Conservation (phyloP, 1,140 invertebrate species). For the Atta colombica region DNA sequence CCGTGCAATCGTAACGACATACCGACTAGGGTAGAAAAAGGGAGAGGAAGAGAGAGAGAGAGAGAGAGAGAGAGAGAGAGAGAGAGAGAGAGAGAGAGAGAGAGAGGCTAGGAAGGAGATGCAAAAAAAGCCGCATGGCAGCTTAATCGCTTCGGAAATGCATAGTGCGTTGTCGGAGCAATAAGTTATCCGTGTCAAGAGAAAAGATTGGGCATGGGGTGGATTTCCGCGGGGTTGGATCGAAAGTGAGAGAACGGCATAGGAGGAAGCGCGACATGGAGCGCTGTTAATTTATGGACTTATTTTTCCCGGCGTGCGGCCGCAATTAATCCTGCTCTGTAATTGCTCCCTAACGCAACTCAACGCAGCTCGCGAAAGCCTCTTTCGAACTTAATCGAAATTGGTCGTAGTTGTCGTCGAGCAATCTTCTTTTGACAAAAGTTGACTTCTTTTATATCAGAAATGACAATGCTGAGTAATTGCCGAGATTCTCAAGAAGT, state of each 20-base stretch:
- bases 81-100: neutral
- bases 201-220: conserved; percentile 73
- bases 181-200: conserved; percentile 77
- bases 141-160: conserved; percentile 79
- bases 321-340: conserved; percentile 79
- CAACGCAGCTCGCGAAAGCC: conserved; percentile 69
- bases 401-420: conserved; percentile 67
- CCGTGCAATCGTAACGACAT: conserved; percentile 48
- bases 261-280: conserved; percentile 70
- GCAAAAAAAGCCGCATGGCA: conserved; percentile 64
- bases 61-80: neutral
- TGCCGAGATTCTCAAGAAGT: neutral
- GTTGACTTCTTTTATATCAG: neutral
- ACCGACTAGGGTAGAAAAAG: neutral
- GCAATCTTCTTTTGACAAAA: conserved; percentile 7
- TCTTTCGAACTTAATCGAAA: conserved; percentile 76
- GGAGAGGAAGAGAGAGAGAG: neutral
- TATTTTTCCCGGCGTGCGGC: conserved; percentile 78
- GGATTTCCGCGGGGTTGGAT: conserved; percentile 67
- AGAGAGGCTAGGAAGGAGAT: neutral
- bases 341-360: conserved; percentile 76
- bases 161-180: conserved; percentile 75
- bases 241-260: conserved; percentile 26
- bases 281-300: conserved; percentile 80
- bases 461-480: conserved; percentile 36